Conservation (phyloP, 1,140 invertebrate genomes). For the Brachionus asplanchnoidis region DNA sequence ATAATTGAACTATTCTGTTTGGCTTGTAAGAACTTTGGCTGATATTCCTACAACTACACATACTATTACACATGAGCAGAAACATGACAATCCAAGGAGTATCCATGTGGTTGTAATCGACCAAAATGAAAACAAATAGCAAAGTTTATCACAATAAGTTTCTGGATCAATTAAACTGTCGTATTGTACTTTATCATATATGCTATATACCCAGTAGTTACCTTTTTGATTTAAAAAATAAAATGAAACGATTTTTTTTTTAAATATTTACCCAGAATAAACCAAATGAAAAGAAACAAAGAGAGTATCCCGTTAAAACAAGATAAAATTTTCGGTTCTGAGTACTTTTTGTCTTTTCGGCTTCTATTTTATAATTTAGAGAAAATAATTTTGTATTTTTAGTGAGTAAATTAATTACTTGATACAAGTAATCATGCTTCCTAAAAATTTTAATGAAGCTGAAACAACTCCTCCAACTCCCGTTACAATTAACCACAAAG, state of each 20-base stretch:
- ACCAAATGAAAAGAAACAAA: slow-evolving; percentile 27
- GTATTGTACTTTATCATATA: slow-evolving; percentile 16
- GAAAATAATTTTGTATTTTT: background rate
- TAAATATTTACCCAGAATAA: background rate
- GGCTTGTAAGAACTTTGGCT: background rate
- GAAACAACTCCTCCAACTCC: background rate
- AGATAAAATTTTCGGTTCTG: background rate
- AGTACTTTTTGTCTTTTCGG: background rate
- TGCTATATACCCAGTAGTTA: slow-evolving; percentile 31
- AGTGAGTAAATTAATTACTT: background rate
- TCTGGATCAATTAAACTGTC: background rate
- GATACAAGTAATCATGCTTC: background rate
- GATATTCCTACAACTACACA: background rate
- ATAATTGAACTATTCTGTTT: background rate
- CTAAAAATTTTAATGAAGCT: background rate
- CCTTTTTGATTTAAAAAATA: background rate
- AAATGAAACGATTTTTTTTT: background rate
- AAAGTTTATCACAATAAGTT: slow-evolving; percentile 25
- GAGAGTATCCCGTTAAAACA: background rate
- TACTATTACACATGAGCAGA: background rate
- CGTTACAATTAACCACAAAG: slow-evolving; percentile 23
- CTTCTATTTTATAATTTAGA: background rate
- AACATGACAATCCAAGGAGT: background rate
- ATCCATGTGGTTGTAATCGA: background rate
- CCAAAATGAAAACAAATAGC: slow-evolving; percentile 41